Conservation (phyloP, 2,797 vertebrate genomes). For the Gallinago solitaria region DNA sequence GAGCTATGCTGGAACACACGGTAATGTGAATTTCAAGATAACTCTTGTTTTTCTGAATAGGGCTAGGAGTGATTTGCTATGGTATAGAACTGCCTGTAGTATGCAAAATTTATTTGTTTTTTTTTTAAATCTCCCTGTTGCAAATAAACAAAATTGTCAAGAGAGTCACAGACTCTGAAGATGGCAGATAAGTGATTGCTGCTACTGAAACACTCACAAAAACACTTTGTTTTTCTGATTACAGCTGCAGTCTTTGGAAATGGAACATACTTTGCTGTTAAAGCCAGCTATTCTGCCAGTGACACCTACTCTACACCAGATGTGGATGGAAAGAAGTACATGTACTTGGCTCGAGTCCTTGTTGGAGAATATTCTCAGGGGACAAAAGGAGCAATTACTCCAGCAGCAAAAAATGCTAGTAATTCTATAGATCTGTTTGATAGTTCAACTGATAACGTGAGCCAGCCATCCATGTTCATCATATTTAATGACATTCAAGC, state of each 20-base stretch:
- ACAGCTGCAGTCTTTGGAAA: slow-evolving; percentile 82
- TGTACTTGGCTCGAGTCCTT: slow-evolving; percentile 86
- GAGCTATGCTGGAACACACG: slow-evolving; percentile 84
- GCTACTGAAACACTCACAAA: neutral
- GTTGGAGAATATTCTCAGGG: slow-evolving; percentile 79
- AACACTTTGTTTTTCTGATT: slow-evolving; percentile 17
- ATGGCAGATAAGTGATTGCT: neutral
- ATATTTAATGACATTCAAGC: slow-evolving; percentile 85
- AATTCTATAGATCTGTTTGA: slow-evolving; percentile 72
- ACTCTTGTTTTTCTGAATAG: neutral
- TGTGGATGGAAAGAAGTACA: slow-evolving; percentile 71
- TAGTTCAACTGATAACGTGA: slow-evolving; percentile 77
- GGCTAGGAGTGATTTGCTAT: neutral
- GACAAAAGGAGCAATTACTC: slow-evolving; percentile 35
- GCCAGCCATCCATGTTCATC: slow-evolving; percentile 78
- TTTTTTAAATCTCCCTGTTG: neutral
- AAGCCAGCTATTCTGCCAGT: slow-evolving; percentile 74
- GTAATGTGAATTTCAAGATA: slow-evolving; percentile 68
- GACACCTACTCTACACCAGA: slow-evolving; percentile 81
- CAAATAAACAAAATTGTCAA: neutral
- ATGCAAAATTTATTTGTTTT: neutral
- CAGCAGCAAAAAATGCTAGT: slow-evolving; percentile 57
- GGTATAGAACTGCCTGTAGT: neutral
- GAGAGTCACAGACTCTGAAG: neutral
- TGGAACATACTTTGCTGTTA: slow-evolving; percentile 85